A percentile compares a stretch with the other conserved stretches of the same genome.
phyloP scores from a whole-genome alignment of 2,888 invertebrate species.

The Calameuta pallipes region DNA sequence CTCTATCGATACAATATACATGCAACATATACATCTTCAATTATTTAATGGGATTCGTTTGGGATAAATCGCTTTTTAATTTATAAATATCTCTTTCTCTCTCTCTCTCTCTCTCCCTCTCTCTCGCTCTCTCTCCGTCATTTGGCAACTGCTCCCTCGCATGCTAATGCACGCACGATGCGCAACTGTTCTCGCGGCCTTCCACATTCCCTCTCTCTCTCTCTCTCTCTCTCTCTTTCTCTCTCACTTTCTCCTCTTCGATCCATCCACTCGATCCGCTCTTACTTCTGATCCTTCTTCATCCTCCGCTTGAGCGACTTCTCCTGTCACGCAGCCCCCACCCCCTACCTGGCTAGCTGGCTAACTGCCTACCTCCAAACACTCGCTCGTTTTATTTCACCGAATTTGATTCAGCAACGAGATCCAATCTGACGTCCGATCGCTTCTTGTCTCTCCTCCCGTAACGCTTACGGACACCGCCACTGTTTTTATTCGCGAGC shows the following conservation, averaged over 20 bases:
- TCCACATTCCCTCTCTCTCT: constrained; percentile 29
- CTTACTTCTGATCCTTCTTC: constrained; percentile 7
- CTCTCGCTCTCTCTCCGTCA: constrained; percentile 13
- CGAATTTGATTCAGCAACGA: constrained; percentile 49
- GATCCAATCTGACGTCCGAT: constrained; percentile 60
- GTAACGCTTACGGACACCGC: too few relatives aligned
- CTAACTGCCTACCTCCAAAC: neutral
- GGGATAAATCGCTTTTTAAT: constrained; percentile 7
- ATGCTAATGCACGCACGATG: constrained; percentile 61
- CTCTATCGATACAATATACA: too few relatives aligned
- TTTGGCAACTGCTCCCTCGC: constrained; percentile 46
- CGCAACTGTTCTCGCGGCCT: constrained; percentile 60
- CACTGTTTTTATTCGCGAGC: too few relatives aligned
- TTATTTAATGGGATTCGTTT: too few relatives aligned
- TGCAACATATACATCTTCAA: too few relatives aligned
- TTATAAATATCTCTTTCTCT: constrained; percentile 13
- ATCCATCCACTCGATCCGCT: constrained; percentile 9
- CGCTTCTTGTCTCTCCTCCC: constrained; percentile 47
- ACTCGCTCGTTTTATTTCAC: constrained; percentile 37
- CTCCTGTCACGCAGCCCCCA: too few relatives aligned
- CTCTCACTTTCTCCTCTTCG: constrained; percentile 25
- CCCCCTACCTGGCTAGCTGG: too few relatives aligned
- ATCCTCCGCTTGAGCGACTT: neutral
- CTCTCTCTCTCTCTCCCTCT: constrained; percentile 3
- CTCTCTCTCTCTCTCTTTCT: constrained; percentile 23